Base-by-base conservation (phyloP, 2,888 invertebrate genomes). In the Dermolepida albohirtum region DNA sequence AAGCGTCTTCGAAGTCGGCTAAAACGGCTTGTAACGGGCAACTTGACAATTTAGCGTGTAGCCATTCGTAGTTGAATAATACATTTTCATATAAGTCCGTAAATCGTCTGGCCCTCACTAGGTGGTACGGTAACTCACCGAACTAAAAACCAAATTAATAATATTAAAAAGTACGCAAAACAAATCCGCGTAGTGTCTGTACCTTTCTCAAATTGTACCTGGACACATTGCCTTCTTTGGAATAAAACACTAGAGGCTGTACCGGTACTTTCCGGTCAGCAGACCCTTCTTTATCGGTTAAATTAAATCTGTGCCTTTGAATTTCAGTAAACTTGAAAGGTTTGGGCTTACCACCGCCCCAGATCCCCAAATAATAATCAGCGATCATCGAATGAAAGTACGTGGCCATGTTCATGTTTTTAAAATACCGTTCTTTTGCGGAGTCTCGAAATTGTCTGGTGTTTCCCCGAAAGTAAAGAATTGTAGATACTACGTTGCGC, bases 381-480 rank as follows among this genome's bases (percentile, higher is more conserved):
- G 98, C 97, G 73, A 98, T 96, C 86, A 95, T 95, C 0, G 97
- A 97, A 81, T 99, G 98, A 80, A 98, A 97, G 81, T 97, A 96
- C 84, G 92, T 92, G 0, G 96, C 94, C 92, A 97, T 95, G 82
- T 97, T 97, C 89, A 96, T 92, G 79, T 98, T 98, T 82, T 96
- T 96, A 85, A 99, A 98, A 84, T 98, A 99, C 52, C 98, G 85
- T 81, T 98, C 97, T 64, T 91, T 90, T 0, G 98, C 97, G 0
- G 98, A 92, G 78, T 97, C 96, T 0, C 96, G 87, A 84, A 98
- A 98, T 84, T 98, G 97, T 64, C 97, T 87, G 22, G 22, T 22
- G n/a, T 22, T 22, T 4, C 22, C 22, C 22, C 22, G 4, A 22
- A 34, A 34, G 6, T 34, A 5, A 34, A 34, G 34, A 1, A 22